Percentiles rank a stretch among this genome's conserved stretches.
Conservation (phyloP, 2,113 vertebrate genomes). For the Pycnonotus jocosus region DNA sequence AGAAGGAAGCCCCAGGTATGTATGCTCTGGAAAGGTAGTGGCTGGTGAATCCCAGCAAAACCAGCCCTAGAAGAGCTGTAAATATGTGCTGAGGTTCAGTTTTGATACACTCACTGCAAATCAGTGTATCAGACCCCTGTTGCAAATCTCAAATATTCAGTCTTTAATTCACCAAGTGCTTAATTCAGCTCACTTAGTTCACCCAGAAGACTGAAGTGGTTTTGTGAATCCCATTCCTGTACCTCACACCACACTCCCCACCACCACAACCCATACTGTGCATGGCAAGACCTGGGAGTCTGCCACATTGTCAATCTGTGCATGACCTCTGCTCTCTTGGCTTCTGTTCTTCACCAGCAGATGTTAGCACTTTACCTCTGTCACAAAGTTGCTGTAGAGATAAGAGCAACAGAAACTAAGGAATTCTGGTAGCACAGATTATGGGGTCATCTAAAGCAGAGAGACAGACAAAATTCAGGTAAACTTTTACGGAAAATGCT, state of each 20-base stretch:
- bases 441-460: background rate
- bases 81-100: background rate
- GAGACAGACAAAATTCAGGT: background rate
- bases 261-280: background rate
- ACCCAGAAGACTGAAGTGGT: background rate
- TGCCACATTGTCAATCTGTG: too few species aligned
- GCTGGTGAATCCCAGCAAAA: background rate
- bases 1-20: background rate
- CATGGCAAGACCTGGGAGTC: background rate
- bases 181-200: background rate
- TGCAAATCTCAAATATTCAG: background rate
- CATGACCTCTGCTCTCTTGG: background rate
- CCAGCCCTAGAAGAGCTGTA: background rate
- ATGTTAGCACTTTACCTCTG: background rate
- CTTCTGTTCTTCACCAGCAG: background rate
- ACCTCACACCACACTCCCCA: background rate
- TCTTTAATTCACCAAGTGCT: background rate
- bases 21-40: fast-evolving
- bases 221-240: background rate
- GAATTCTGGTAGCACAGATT: background rate
- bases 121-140: background rate
- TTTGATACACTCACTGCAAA: background rate
- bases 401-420: background rate
- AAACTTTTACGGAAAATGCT: background rate
- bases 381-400: background rate